Conservation (phyloP, 2,797 vertebrate species). For the Alfaro cultratus region DNA sequence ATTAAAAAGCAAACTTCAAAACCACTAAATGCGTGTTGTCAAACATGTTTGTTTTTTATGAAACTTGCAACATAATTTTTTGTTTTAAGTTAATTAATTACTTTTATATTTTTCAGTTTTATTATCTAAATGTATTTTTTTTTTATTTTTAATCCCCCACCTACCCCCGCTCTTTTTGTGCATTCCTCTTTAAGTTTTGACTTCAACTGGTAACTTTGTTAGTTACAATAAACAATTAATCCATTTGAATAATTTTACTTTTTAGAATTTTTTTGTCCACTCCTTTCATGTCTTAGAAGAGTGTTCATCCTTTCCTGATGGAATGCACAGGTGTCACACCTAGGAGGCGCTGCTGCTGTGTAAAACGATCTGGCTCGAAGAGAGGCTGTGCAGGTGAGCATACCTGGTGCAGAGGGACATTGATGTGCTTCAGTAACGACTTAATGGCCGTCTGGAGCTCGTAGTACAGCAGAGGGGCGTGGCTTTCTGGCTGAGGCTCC, state of each 20-base stretch:
- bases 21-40: not conserved
- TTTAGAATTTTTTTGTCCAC: not conserved
- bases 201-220: not conserved
- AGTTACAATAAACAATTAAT: not conserved
- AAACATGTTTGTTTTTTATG: not conserved
- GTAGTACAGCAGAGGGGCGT: slow-evolving; percentile 87
- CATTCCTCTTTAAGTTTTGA: not conserved
- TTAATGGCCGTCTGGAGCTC: slow-evolving; percentile 94
- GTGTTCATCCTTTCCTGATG: not conserved
- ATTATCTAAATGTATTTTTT: not conserved
- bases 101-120: not conserved
- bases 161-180: not conserved
- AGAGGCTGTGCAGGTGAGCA: slow-evolving; percentile 1
- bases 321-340: not conserved
- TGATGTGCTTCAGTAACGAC: slow-evolving; percentile 91
- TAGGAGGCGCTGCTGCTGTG: slow-evolving; percentile 1
- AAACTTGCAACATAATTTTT: not conserved
- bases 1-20: not conserved
- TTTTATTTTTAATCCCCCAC: not conserved
- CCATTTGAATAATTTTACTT: not conserved
- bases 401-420: slow-evolving; percentile 95
- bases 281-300: not conserved
- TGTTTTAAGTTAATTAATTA: not conserved
- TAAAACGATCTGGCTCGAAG: not conserved
- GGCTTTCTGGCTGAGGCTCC: slow-evolving; percentile 79